Conservation (phyloP, 2,888 invertebrate species). For the Elegia similella region DNA sequence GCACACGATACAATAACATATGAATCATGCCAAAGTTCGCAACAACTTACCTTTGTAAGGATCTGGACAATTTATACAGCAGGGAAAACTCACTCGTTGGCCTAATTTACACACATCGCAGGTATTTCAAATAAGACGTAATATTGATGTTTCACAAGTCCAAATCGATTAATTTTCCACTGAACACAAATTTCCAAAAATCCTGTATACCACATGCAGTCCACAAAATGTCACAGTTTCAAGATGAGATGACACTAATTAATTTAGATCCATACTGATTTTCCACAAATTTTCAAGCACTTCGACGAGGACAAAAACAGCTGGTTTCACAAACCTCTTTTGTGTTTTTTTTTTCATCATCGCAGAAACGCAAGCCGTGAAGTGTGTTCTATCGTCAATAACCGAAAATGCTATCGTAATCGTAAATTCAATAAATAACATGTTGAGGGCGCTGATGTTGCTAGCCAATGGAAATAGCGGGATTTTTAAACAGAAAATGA, state of each 20-base stretch:
- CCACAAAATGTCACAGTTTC: slow-evolving; percentile 59
- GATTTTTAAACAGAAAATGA: too few relatives aligned
- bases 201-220: slow-evolving; percentile 47
- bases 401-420: slow-evolving; percentile 1
- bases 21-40: background rate
- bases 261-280: slow-evolving; percentile 75
- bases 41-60: slow-evolving; percentile 21
- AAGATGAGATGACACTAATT: slow-evolving; percentile 62
- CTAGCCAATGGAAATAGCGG: background rate
- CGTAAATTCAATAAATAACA: background rate
- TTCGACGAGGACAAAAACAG: slow-evolving; percentile 70
- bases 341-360: slow-evolving; percentile 53
- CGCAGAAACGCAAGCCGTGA: slow-evolving; percentile 18
- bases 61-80: slow-evolving; percentile 28
- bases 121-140: slow-evolving; percentile 62
- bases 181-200: slow-evolving; percentile 52
- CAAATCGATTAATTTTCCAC: slow-evolving; percentile 60
- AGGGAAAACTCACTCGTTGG: slow-evolving; percentile 46
- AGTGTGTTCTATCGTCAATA: slow-evolving; percentile 5
- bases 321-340: slow-evolving; percentile 60
- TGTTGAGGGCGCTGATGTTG: slow-evolving; percentile 15
- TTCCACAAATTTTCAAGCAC: slow-evolving; percentile 59
- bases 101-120: slow-evolving; percentile 53
- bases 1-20: background rate
- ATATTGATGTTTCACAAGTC: slow-evolving; percentile 63